Base-by-base conservation (phyloP, 2,797 vertebrate genomes). In the Microchirus variegatus region DNA sequence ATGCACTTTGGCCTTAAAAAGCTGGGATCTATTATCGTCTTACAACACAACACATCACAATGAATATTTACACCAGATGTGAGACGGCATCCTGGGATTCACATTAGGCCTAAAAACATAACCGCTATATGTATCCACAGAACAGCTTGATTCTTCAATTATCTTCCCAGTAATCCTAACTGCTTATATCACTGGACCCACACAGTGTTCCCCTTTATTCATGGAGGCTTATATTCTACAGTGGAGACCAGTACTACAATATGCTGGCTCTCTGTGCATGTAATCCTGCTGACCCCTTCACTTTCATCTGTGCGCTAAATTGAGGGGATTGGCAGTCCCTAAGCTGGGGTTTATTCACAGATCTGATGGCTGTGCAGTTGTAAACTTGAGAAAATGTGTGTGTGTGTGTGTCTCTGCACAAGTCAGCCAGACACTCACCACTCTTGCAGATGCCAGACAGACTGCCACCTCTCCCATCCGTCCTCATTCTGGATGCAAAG, bases 401-500 rank as follows among this genome's bases (percentile, higher is more conserved):
- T 50, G 44, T 52, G 46, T 48, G 15, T 9, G 36, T 36, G 26
- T 46, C 5, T 43, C n/a, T 38, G 52, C 52, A 35, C 6, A 35
- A 6, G 46, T 26, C 13, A 37, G 40, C 14, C 10, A 63, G 35
- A 63, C 10, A 70, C 86, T 86, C 86, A 95, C 95, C 95, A 90
- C 92, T 84, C 92, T 96, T 97, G 68, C 78, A 85, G 87, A 89
- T 84, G 72, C 89, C 91, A 74, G 92, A 83, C 53, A 94, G 45
- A 68, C 77, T 65, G 4, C 84, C 59, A 2, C 78, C 74, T 89
- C 90, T 95, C 14, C 73, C 86, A 42, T 97, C 95, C 0, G 87
- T 88, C 84, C 95, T 98, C 38, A 92, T 81, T 61, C 90, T 94
- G 15, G 96, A 96, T 1, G 95, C 96, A 0, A 96, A 79, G 62